These are phyloP conservation scores for Kradibia gibbosae DNA, from an alignment of 1,140 invertebrate species.

Conservation along the genomic window DNA sequence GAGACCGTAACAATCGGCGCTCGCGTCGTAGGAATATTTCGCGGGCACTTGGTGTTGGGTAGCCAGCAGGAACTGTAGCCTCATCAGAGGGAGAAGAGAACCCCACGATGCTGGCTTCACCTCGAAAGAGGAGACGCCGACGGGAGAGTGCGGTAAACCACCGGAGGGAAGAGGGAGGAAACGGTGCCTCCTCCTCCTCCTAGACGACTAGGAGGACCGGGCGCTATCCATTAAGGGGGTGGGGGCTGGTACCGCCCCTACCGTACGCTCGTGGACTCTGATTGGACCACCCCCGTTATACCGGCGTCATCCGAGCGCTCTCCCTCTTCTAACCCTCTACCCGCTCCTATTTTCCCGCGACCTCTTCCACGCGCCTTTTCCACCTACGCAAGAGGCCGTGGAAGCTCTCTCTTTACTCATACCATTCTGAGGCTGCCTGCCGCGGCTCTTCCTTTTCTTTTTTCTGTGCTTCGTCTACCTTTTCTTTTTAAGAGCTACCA, in stretches of 20 bases:
- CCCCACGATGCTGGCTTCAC: constrained; percentile 55
- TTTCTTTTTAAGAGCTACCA: constrained; percentile 20
- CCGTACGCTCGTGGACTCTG: constrained; percentile 66
- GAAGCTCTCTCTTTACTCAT: constrained; percentile 29
- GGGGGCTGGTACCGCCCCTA: constrained; percentile 61
- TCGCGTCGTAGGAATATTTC: constrained; percentile 69
- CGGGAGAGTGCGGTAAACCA: constrained; percentile 53
- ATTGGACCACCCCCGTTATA: constrained; percentile 68
- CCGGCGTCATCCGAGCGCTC: constrained; percentile 51
- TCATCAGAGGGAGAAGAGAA: constrained; percentile 49
- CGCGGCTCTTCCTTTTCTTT: constrained; percentile 51
- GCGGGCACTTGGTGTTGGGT: constrained; percentile 69
- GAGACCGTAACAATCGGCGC: constrained; percentile 67
- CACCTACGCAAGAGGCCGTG: constrained; percentile 51
- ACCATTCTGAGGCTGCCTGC: not conserved
- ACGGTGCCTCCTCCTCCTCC: constrained; percentile 30
- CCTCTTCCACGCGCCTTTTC: constrained; percentile 35
- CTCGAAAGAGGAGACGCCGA: constrained; percentile 55
- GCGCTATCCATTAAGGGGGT: constrained; percentile 26
- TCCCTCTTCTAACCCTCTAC: constrained; percentile 53
- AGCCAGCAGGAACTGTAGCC: constrained; percentile 61
- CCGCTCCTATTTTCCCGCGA: constrained; percentile 46
- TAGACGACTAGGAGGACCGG: constrained; percentile 33
- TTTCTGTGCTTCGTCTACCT: constrained; percentile 40
- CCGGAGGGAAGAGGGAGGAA: constrained; percentile 55